Evolutionary conservation across 2,888 invertebrate species (phyloP), one percentile per base, ranked within the genome.

Genomic region (Odontocolon sp.): DNA sequence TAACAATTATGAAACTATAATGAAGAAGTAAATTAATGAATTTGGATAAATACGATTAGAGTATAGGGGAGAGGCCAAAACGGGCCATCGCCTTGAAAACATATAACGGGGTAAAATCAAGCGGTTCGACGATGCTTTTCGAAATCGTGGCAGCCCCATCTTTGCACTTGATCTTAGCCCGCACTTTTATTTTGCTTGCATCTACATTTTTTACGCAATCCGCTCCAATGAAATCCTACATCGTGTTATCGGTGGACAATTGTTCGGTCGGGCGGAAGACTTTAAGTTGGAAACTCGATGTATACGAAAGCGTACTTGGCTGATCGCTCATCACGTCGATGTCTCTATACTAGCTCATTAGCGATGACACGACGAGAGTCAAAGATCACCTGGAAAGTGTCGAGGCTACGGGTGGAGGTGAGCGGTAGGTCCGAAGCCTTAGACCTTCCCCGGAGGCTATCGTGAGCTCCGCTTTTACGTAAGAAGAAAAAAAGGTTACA

Each of bases 401-500:
- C 23, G 50, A 31, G 26, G 36, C 28, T 36, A 36, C 31, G 45
- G 54, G 36, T n/a, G 16, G 31, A 14, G 23, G 28, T 28, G 11
- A n/a, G 28, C 26, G 21, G 47, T n/a, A n/a, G n/a, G n/a, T 57
- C 42, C 28, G 75, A 75, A 75, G 69, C 76, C 76, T 61, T 75
- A 66, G 54, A 45, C 47, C 47, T 28, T 16, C 14, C 50, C 14
- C 23, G 59, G 50, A 54, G 52, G 36, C 50, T 28, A 28, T 40
- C 67, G 56, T 66, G 52, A 71, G 57, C 64, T 72, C 50, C 42
- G 47, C 57, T 59, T 69, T 79, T 79, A 79, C 78, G 78, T 79
- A 79, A 79, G 71, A 71, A 36, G 54, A 14, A 61, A 50, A 56
- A 36, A 42, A 9, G 18, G 14, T 26, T 26, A 47, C 6, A 38